Base-by-base conservation (phyloP, 2,113 vertebrate species). In the Uria lomvia region DNA sequence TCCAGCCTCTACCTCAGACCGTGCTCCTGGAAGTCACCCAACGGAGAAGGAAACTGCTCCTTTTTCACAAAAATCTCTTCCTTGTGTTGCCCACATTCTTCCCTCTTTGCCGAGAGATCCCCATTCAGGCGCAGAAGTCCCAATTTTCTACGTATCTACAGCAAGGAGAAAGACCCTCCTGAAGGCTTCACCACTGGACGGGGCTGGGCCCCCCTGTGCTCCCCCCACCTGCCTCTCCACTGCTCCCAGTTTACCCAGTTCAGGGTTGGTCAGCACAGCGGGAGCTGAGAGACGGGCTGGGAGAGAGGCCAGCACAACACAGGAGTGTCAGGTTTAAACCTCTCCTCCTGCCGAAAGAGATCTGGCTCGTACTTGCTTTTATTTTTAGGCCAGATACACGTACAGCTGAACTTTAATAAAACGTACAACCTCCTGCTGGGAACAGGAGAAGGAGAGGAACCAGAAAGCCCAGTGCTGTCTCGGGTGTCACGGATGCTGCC, bases 371-470 rank as follows among this genome's bases (percentile, higher is more conserved):
- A 36, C 59, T 86, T 10, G 68, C 55, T 92, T 95, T 94, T 95
- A 93, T 94, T 96, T 96, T 96, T 96, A 96, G 95, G 90, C 72
- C 73, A 93, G 68, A 86, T 58, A 53, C 71, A 50, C 15, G 15
- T 71, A 66, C 7, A 2, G 82, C 38, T 96, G 92, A 80, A 90
- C 83, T 92, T 74, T 16, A 92, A 80, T 38, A 71, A 68, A 86
- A 50, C 0, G 5, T 20, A 18, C 55, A 56, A n/a, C 50, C n/a
- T 90, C 47, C 50, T 49, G 63, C 60, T 14, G 75, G 85, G 72
- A 93, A 36, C 6, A 20, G 49, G 47, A 62, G 70, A 23, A 40
- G 58, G 43, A 68, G 40, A 76, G 49, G 82, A 83, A 58, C 36
- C 75, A 79, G 73, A 68, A 49, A 60, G 52, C 27, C 49, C 59